These are phyloP conservation scores for Clarias gariepinus DNA, from an alignment of 2,113 vertebrate genomes.

Conservation along the genomic window DNA sequence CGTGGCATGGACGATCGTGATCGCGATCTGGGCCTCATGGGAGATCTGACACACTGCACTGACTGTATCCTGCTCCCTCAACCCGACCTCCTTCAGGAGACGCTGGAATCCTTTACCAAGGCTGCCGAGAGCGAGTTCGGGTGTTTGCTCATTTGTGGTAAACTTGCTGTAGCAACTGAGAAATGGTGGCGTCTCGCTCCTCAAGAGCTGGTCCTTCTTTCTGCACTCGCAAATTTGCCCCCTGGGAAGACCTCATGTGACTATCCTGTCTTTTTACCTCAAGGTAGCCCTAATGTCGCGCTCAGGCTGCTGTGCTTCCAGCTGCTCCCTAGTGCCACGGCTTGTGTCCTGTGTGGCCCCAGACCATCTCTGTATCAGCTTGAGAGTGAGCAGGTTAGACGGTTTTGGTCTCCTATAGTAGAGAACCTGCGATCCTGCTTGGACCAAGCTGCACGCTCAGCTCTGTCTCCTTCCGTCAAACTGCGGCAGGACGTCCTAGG, in stretches of 20 bases:
- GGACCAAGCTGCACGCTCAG: conserved; percentile 65
- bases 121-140: conserved; percentile 80
- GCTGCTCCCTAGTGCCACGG: conserved; percentile 79
- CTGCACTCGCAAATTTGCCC: conserved; percentile 74
- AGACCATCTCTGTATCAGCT: conserved; percentile 77
- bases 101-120: conserved; percentile 75
- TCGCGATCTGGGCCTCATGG: conserved; percentile 69
- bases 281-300: conserved; percentile 86
- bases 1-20: conserved; percentile 45
- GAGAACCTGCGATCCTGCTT: conserved; percentile 76
- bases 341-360: conserved; percentile 85
- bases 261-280: conserved; percentile 86
- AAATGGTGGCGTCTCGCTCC: conserved; percentile 87
- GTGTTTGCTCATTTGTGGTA: conserved; percentile 76
- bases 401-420: conserved; percentile 81
- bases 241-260: conserved; percentile 78
- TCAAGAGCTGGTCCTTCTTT: conserved; percentile 82
- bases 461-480: conserved; percentile 66
- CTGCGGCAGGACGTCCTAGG: conserved; percentile 78
- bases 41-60: conserved; percentile 82
- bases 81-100: conserved; percentile 73
- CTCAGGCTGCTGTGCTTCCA: conserved; percentile 84
- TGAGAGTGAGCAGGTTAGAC: conserved; percentile 73
- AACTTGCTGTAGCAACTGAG: conserved; percentile 79
- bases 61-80: conserved; percentile 79